Evolutionary conservation across 2,888 invertebrate genomes (phyloP), one percentile per base, ranked within the genome.

Genomic region (Drosophila gaucha): DNA sequence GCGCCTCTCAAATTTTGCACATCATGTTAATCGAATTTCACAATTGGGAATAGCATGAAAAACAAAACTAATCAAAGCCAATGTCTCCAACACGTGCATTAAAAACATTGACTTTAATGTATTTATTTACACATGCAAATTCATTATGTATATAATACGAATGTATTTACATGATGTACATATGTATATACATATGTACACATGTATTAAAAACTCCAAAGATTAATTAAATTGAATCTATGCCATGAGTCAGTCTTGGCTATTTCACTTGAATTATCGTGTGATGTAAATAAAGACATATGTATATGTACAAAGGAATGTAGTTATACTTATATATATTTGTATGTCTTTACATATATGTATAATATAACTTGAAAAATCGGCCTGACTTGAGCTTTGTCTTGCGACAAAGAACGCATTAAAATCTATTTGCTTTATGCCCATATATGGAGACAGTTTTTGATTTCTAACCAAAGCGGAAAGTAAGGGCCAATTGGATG

Each of bases 21-120:
- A 74, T 74, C 62, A 63, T 72, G 35, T 47, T 66, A 63, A 74
- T 70, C 66, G 72, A 78, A 79, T 80, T 79, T 80, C 79, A 79
- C 78, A 72, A 64, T 43, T 12, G 30, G 6, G 6, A 28, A n/a
- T n/a, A 41, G 26, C 24, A 31, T 24, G 24, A 26, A 63, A 59
- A 26, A 44, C 6, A 10, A 31, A 54, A 26, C 8, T 22, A 57
- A 18, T 33, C 22, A 70, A 49, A 52, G 51, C 12, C 62, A 68
- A 47, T 55, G 28, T 22, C 36, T 14, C 2, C 3, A 39, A 38
- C 39, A 74, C 41, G 54, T 57, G 62, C 18, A 14, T 3, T 14
- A 2, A 47, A 12, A 36, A 3, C 16, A 9, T 20, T 10, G 0
- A 31, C 0, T 20, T 28, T 22, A 9, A 64, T 35, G n/a, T n/a